These are phyloP conservation scores for Mesocentrotus franciscanus DNA, from an alignment of 53 echinoderm and acorn worm genomes.

Conservation along the genomic window DNA sequence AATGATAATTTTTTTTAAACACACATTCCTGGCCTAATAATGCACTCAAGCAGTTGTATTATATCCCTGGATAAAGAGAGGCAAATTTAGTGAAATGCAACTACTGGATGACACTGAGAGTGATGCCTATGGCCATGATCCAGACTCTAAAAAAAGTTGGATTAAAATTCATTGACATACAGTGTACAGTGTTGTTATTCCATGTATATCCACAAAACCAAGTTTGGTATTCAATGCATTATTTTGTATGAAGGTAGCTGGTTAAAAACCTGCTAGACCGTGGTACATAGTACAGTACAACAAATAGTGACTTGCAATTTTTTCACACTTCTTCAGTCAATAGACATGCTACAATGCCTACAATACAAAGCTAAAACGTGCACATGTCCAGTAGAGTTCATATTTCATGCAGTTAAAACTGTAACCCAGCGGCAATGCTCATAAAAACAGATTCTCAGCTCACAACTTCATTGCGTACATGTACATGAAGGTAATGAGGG, in stretches of 20 bases:
- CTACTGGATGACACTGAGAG: too few relatives aligned
- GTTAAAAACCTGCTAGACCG: neutral
- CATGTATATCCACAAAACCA: neutral
- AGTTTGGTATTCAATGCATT: neutral
- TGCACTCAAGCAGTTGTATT: neutral
- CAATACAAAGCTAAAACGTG: too few relatives aligned
- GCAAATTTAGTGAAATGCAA: neutral
- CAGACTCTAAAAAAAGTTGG: too few relatives aligned
- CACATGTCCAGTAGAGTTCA: neutral
- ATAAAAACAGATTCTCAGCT: neutral
- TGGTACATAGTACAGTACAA: neutral
- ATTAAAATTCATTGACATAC: too few relatives aligned
- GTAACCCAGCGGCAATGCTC: neutral
- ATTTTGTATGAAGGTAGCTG: neutral
- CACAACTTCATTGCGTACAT: neutral
- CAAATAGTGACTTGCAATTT: conserved; percentile 12
- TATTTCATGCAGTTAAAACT: neutral
- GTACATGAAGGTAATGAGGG: neutral
- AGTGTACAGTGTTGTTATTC: too few relatives aligned
- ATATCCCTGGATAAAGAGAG: neutral
- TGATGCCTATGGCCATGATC: too few relatives aligned
- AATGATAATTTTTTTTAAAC: too few relatives aligned
- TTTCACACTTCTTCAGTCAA: neutral
- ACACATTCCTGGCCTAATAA: neutral
- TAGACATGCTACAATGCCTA: neutral